Evolutionary conservation across 2,797 vertebrate species (phyloP).

Genomic region (Crocidura indochinensis): DNA sequence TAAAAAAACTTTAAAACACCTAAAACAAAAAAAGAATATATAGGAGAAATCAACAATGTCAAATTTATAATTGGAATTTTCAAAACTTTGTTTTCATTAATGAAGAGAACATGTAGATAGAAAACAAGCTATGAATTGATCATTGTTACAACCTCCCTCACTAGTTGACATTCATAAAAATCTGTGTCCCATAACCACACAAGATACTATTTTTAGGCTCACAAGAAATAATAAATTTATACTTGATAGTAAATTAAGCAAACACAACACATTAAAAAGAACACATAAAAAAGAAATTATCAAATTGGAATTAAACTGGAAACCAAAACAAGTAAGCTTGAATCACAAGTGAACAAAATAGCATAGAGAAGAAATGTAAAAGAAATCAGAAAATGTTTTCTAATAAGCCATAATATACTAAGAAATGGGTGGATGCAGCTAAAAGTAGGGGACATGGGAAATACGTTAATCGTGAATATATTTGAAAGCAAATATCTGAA

Average conservation of each 20-base stretch:
- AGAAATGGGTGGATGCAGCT: not conserved
- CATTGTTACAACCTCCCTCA: not conserved
- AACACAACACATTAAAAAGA: not conserved
- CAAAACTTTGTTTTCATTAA: not conserved
- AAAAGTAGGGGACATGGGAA: not conserved
- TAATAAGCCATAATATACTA: not conserved
- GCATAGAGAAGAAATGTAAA: not conserved
- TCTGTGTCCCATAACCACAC: no score
- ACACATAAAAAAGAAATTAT: not conserved
- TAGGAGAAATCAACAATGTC: slow-evolving; percentile 1
- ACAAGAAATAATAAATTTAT: not conserved
- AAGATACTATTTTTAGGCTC: not conserved
- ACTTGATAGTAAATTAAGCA: not conserved
- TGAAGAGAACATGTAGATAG: not conserved
- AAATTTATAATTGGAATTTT: not conserved
- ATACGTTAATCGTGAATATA: not conserved
- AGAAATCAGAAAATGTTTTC: slow-evolving; percentile 9
- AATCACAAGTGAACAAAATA: not conserved
- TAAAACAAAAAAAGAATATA: not conserved
- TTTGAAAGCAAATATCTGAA: not conserved
- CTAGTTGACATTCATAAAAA: not conserved
- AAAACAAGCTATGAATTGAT: slow-evolving; percentile 5
- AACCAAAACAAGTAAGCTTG: not conserved
- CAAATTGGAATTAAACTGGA: not conserved
- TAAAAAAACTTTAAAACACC: not conserved